phyloP scores from a whole-genome alignment of 2,797 vertebrate genomes.

The Sebastolobus altivelis region DNA sequence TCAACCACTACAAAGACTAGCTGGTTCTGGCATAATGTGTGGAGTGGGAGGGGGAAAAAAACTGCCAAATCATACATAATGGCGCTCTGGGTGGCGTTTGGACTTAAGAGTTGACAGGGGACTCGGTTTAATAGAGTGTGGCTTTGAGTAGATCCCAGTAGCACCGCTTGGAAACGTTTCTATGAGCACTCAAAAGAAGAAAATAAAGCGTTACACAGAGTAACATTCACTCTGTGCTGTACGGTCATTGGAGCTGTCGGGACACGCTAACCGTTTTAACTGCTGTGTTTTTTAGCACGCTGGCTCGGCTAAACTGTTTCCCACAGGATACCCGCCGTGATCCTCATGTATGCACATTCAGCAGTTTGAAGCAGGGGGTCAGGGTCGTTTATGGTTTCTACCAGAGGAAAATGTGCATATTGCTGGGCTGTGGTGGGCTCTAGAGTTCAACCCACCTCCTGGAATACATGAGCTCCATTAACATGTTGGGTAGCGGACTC shows the following conservation, averaged over 20 bases:
- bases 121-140: slow-evolving; percentile 41
- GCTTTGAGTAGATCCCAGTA: slow-evolving; percentile 62
- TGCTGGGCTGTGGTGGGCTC: slow-evolving; percentile 28
- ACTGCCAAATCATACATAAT: slow-evolving; percentile 68
- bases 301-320: slow-evolving; percentile 64
- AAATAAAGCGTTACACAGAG: slow-evolving; percentile 62
- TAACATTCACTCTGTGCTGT: slow-evolving; percentile 55
- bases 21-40: slow-evolving; percentile 35
- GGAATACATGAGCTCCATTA: slow-evolving; percentile 34
- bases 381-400: slow-evolving; percentile 46
- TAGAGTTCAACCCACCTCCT: slow-evolving; percentile 17
- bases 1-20: slow-evolving; percentile 53
- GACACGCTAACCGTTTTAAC: slow-evolving; percentile 66
- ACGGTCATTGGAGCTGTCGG: slow-evolving; percentile 58
- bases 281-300: slow-evolving; percentile 54
- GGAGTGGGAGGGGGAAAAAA: slow-evolving; percentile 34
- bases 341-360: slow-evolving; percentile 31
- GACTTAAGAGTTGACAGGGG: slow-evolving; percentile 49
- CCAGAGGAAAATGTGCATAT: slow-evolving; percentile 54
- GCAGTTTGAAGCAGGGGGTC: slow-evolving; percentile 43
- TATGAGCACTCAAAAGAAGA: slow-evolving; percentile 58
- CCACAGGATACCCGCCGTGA: slow-evolving; percentile 54
- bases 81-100: slow-evolving; percentile 54
- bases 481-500: slow-evolving; percentile 62
- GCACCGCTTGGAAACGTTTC: slow-evolving; percentile 59